phyloP scores from a whole-genome alignment of 1,140 invertebrate genomes.

The Euwallacea fornicatus region DNA sequence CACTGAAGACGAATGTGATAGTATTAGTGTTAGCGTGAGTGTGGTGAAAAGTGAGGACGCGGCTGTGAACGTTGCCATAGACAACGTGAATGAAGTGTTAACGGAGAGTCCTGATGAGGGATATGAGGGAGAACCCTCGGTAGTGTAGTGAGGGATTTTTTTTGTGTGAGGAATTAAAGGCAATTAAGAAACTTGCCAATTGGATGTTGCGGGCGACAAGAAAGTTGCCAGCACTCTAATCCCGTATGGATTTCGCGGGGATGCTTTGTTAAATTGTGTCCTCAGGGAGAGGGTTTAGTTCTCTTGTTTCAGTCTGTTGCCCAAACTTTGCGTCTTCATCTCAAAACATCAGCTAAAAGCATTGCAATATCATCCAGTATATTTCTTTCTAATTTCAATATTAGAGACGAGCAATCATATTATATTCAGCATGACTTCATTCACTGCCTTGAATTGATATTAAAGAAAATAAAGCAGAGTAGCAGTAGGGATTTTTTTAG shows the following conservation, averaged over 20 bases:
- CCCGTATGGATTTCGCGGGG: conserved; percentile 11
- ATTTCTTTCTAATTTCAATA: too few relatives aligned
- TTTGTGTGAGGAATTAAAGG: too few relatives aligned
- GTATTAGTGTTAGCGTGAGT: conserved; percentile 43
- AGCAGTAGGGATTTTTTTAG: too few relatives aligned
- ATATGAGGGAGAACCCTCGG: conserved; percentile 73
- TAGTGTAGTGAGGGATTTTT: conserved; percentile 30
- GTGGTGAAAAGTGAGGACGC: conserved; percentile 22
- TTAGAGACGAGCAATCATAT: too few relatives aligned
- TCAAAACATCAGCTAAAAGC: conserved; percentile 4
- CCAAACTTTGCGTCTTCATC: conserved; percentile 8
- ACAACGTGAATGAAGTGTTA: conserved; percentile 58
- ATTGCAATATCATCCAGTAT: background rate
- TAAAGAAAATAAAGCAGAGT: too few relatives aligned
- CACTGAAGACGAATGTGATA: conserved; percentile 55
- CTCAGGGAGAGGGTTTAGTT: conserved; percentile 3
- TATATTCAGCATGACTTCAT: too few relatives aligned
- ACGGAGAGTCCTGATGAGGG: conserved; percentile 86
- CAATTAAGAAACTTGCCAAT: background rate
- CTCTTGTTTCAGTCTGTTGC: conserved; percentile 8
- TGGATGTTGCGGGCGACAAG: conserved; percentile 1
- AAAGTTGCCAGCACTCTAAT: conserved; percentile 24
- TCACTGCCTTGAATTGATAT: too few relatives aligned
- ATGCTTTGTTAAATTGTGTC: conserved; percentile 18
- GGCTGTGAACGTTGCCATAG: conserved; percentile 15